Evolutionary conservation across 35 echinoderm and acorn worm genomes (phyloP).

Genomic region (Lytechinus variegatus): DNA sequence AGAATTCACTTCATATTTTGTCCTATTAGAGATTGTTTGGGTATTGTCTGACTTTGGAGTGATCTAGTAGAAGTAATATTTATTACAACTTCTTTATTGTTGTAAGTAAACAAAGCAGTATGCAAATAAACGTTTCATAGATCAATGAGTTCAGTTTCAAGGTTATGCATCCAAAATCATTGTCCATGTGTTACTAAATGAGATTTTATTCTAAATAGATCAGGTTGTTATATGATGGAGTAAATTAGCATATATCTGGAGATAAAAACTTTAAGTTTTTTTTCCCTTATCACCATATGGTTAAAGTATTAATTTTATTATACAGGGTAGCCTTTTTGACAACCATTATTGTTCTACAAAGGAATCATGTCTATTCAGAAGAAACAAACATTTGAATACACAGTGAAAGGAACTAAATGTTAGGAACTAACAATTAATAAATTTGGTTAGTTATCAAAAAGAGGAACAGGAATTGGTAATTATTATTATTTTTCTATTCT

Average conservation of each 20-base stretch:
- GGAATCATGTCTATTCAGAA: too few relatives aligned
- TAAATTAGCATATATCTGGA: neutral
- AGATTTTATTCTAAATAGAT: neutral
- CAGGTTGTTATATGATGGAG: neutral
- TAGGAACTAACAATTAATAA: neutral
- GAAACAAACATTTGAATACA: too few relatives aligned
- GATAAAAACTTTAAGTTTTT: neutral
- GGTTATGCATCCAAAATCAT: neutral
- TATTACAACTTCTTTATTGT: neutral
- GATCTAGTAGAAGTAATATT: neutral
- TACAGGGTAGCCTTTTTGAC: too few relatives aligned
- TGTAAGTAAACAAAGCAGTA: neutral
- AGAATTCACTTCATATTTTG: too few relatives aligned
- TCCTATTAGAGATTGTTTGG: too few relatives aligned
- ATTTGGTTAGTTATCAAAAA: neutral
- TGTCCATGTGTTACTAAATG: neutral
- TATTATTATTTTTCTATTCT: neutral
- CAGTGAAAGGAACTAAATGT: too few relatives aligned
- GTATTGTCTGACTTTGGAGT: neutral
- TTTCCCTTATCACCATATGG: too few relatives aligned
- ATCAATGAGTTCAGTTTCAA: neutral
- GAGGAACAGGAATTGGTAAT: neutral
- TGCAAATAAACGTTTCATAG: neutral
- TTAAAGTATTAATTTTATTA: too few relatives aligned
- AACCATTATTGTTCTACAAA: too few relatives aligned